Conservation (phyloP, 2,888 invertebrate species). For the Octonoba sinensis region DNA sequence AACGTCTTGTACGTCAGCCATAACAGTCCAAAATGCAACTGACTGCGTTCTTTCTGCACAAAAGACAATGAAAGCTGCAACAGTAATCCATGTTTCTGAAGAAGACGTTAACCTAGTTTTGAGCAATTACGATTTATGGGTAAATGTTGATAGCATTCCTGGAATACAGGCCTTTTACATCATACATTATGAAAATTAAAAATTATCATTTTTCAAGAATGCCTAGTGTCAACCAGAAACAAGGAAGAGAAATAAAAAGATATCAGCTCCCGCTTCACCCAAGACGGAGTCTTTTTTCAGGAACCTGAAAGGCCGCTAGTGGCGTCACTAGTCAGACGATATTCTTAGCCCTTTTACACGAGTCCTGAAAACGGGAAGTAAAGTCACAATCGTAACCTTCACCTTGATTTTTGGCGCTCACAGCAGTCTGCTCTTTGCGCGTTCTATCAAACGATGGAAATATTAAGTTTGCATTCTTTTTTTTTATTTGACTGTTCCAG, state of each 20-base stretch:
- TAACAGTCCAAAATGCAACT: neutral
- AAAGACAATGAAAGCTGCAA: neutral
- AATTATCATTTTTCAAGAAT: neutral
- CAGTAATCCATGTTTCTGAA: neutral
- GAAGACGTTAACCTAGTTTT: neutral
- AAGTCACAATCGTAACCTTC: no score
- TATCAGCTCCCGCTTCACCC: neutral
- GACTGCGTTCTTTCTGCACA: neutral
- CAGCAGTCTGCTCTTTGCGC: no score
- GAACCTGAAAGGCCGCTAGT: no score
- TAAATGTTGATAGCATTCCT: neutral
- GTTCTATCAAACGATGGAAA: no score
- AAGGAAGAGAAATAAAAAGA: no score
- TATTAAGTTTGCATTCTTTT: no score
- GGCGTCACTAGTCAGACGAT: no score
- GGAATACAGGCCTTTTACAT: neutral
- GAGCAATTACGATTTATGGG: neutral
- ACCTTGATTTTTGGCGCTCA: no score
- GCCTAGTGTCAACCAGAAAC: no score
- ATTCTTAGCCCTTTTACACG: no score
- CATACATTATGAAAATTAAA: neutral
- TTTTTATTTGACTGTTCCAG: no score
- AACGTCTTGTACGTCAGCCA: neutral
- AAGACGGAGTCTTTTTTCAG: neutral
- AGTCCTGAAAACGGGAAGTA: no score